phyloP scores from a whole-genome alignment of 1,140 invertebrate species.

The Globodera ellingtonae region DNA sequence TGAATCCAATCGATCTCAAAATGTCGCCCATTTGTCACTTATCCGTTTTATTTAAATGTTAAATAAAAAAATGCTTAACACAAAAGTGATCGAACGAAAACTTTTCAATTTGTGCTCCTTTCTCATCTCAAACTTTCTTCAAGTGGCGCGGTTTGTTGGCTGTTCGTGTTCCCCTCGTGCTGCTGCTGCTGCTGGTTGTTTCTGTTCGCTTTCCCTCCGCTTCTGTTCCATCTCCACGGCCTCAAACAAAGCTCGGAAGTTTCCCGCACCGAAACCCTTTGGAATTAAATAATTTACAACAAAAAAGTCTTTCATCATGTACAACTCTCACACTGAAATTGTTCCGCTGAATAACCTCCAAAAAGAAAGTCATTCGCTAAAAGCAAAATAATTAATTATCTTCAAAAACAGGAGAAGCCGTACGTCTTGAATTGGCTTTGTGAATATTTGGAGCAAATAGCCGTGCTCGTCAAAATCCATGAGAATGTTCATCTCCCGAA shows the following conservation, averaged over 20 bases:
- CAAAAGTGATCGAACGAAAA: no score
- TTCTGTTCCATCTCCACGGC: slow-evolving; percentile 91
- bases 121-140: no score
- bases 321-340: slow-evolving; percentile 70
- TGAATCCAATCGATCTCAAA: background rate
- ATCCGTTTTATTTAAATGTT: no score
- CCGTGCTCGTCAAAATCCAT: slow-evolving; percentile 97
- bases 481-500: slow-evolving; percentile 84
- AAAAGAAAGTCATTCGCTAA: slow-evolving; percentile 84
- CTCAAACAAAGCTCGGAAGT: slow-evolving; percentile 97
- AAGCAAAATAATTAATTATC: background rate
- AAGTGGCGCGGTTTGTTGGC: no score
- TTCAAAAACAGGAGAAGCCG: background rate
- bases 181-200: background rate
- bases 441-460: slow-evolving; percentile 96
- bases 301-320: slow-evolving; percentile 3
- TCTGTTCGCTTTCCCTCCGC: slow-evolving; percentile 25
- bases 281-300: slow-evolving; percentile 44
- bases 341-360: slow-evolving; percentile 93
- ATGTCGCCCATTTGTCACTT: background rate
- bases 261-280: slow-evolving; percentile 96
- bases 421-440: slow-evolving; percentile 90
- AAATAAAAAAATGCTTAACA: no score
- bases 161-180: background rate
- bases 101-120: no score